A percentile compares a stretch with the other conserved stretches of the same genome.
Conservation (phyloP, 2,113 vertebrate genomes). For the Phaetusa simplex region DNA sequence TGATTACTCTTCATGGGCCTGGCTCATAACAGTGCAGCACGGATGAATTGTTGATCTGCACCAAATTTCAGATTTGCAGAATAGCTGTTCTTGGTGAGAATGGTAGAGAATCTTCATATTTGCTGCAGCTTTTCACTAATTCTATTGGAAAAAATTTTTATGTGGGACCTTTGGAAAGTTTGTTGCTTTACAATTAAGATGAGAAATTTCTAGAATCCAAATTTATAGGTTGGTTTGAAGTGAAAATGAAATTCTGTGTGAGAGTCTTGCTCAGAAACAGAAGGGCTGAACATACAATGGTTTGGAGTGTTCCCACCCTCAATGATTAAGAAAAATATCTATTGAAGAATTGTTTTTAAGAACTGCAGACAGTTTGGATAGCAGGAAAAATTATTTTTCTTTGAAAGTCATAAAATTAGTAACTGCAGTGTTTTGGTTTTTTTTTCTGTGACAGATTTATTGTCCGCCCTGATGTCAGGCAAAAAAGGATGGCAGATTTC, state of each 20-base stretch:
- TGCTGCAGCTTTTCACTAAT: not conserved
- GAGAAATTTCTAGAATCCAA: not conserved
- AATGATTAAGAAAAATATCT: not conserved
- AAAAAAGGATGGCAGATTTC: conserved; percentile 86
- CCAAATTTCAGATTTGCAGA: not conserved
- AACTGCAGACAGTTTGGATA: not conserved
- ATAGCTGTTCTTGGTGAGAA: not conserved
- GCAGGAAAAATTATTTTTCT: not conserved
- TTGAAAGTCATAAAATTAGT: not conserved
- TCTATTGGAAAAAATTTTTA: not conserved
- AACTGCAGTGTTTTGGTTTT: not conserved
- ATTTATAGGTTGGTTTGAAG: not conserved
- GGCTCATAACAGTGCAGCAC: not conserved
- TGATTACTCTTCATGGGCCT: not conserved
- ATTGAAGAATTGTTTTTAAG: not conserved
- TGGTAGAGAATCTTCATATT: not conserved
- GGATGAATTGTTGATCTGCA: not conserved
- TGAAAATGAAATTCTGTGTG: not conserved
- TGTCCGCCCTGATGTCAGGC: conserved; percentile 89
- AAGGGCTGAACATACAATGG: not conserved
- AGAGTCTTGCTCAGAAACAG: not conserved
- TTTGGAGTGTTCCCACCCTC: not conserved
- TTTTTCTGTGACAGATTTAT: conserved; percentile 81
- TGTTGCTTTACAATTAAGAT: not conserved
- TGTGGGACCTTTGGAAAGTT: not conserved